phyloP scores from a whole-genome alignment of 1,140 invertebrate genomes.

The Armadillidium nasatum region DNA sequence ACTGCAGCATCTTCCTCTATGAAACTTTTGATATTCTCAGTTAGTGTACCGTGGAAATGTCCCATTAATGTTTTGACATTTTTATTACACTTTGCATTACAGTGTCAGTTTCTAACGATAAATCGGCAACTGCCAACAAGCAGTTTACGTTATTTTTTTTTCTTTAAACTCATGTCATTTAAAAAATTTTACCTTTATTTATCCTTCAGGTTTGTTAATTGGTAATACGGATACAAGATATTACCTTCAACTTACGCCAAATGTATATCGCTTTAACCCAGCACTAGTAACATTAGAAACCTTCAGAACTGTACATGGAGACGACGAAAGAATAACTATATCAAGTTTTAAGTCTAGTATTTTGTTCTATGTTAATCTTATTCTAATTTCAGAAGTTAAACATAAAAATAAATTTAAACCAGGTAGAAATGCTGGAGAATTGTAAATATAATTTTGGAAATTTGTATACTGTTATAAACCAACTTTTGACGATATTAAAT shows the following conservation, averaged over 20 bases:
- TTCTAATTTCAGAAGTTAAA: conserved; percentile 52
- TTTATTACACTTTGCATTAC: too few species aligned
- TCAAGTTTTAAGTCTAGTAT: conserved; percentile 54
- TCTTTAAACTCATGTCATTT: too few species aligned
- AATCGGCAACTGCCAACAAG: too few species aligned
- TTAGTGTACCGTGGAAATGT: too few species aligned
- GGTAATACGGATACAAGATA: conserved; percentile 58
- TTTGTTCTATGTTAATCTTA: conserved; percentile 57
- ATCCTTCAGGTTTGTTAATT: conserved; percentile 50
- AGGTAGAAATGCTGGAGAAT: neutral
- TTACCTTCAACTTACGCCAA: conserved; percentile 53
- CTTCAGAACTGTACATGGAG: conserved; percentile 53
- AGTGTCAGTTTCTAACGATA: too few species aligned
- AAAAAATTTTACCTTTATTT: too few species aligned
- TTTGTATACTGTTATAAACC: too few species aligned
- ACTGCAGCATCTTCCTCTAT: too few species aligned
- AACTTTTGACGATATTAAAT: too few species aligned
- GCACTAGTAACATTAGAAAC: conserved; percentile 51
- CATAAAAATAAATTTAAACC: neutral
- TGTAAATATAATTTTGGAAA: neutral
- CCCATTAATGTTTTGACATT: too few species aligned
- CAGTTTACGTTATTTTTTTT: too few species aligned
- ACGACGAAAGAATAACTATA: conserved; percentile 56
- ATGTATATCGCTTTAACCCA: conserved; percentile 57
- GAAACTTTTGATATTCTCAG: too few species aligned